Conservation (phyloP, 2,888 invertebrate genomes). For the Brachyopa scutellaris region DNA sequence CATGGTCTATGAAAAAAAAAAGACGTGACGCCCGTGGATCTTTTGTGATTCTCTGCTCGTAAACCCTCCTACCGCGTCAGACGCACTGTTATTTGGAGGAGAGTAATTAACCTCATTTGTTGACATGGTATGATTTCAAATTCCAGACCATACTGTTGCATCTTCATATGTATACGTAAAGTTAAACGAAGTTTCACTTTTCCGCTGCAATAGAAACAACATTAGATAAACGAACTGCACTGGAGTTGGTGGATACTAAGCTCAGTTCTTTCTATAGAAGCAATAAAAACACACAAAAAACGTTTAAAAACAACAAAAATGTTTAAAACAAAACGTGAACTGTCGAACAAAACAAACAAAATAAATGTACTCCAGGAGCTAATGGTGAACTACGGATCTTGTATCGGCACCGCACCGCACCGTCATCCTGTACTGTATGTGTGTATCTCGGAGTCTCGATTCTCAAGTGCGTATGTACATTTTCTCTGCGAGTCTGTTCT, state of each 20-base stretch:
- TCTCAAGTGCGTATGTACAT: slow-evolving; percentile 50
- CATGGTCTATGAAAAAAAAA: slow-evolving; percentile 27
- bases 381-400: slow-evolving; percentile 39
- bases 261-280: slow-evolving; percentile 31
- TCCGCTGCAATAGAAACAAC: slow-evolving; percentile 29
- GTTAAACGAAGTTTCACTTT: slow-evolving; percentile 34
- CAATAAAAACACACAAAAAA: slow-evolving; percentile 45
- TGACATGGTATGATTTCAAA: slow-evolving; percentile 70
- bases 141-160: slow-evolving; percentile 60
- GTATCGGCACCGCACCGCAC: slow-evolving; percentile 10
- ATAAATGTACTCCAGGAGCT: slow-evolving; percentile 58
- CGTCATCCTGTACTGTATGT: slow-evolving; percentile 6
- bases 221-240: slow-evolving; percentile 20
- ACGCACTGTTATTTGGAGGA: slow-evolving; percentile 23
- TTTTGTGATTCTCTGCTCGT: background rate
- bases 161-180: background rate
- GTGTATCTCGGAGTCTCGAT: slow-evolving; percentile 34
- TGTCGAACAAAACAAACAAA: slow-evolving; percentile 61
- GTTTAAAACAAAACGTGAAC: slow-evolving; percentile 30
- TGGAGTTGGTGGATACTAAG: slow-evolving; percentile 1
- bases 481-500: slow-evolving; percentile 52
- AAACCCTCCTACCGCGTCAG: slow-evolving; percentile 25
- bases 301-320: slow-evolving; percentile 12
- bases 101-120: slow-evolving; percentile 70
- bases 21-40: background rate